These are phyloP conservation scores for Mus spicilegus DNA, from an alignment of 2,113 vertebrate genomes.

Conservation along the genomic window DNA sequence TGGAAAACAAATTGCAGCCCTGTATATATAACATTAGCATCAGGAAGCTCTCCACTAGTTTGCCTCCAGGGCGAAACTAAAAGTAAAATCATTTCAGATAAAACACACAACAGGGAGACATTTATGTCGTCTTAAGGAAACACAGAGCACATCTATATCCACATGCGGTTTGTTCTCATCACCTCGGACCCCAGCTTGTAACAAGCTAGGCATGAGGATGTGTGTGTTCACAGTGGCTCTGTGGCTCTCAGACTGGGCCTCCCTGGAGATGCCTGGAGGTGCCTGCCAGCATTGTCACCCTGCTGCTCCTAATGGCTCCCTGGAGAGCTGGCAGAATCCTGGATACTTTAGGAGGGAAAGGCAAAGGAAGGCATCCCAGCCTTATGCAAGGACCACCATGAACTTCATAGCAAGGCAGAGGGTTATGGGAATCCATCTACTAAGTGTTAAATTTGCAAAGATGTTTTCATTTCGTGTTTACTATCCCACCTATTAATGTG, in stretches of 20 bases:
- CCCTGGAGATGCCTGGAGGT: background rate
- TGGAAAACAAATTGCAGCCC: conserved; percentile 64
- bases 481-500: background rate
- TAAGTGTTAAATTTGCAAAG: conserved; percentile 30
- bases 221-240: conserved; percentile 41
- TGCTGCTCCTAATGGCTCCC: background rate
- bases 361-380: conserved; percentile 11
- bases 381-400: conserved; percentile 18
- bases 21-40: conserved; percentile 52
- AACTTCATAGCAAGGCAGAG: background rate
- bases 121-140: conserved; percentile 51
- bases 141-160: background rate
- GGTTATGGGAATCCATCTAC: conserved; percentile 9
- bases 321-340: background rate
- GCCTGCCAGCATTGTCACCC: background rate
- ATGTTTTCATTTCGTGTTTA: conserved; percentile 42
- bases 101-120: conserved; percentile 19
- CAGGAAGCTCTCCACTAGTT: conserved; percentile 17
- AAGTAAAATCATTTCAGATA: conserved; percentile 41
- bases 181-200: background rate
- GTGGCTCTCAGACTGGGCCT: background rate
- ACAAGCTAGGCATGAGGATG: conserved; percentile 27
- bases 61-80: conserved; percentile 36
- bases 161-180: background rate
- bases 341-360: conserved; percentile 29